phyloP scores from a whole-genome alignment of 2,888 invertebrate genomes.

The Atethmia centrago region DNA sequence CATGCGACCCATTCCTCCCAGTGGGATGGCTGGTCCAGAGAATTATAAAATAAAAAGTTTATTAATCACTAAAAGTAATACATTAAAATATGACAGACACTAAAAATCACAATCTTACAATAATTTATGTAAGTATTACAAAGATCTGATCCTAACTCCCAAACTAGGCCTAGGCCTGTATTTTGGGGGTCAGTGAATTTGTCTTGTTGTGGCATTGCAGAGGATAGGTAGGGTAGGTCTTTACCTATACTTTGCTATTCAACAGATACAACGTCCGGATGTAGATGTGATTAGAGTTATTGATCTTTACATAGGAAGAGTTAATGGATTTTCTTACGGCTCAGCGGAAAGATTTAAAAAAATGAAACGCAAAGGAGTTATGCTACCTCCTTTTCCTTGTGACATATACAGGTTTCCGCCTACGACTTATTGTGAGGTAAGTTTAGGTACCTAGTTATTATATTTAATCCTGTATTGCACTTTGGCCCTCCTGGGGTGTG shows the following conservation, averaged over 20 bases:
- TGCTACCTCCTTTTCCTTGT: constrained; percentile 89
- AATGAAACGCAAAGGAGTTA: constrained; percentile 88
- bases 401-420: constrained; percentile 88
- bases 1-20: not conserved
- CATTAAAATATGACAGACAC: no score
- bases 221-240: not conserved
- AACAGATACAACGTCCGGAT: constrained; percentile 78
- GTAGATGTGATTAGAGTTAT: constrained; percentile 81
- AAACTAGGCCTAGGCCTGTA: no score
- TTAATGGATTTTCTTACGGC: constrained; percentile 90
- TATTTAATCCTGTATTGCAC: not conserved
- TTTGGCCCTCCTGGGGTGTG: not conserved
- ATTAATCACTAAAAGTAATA: no score
- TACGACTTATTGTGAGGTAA: constrained; percentile 83
- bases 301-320: constrained; percentile 87
- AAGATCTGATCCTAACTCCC: no score
- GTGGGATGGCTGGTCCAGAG: not conserved
- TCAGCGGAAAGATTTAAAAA: constrained; percentile 84
- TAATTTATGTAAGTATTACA: no score
- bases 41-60: no score
- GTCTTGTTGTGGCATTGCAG: not conserved
- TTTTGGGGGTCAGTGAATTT: no score
- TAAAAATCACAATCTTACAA: no score
- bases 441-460: not conserved
- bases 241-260: not conserved